phyloP scores from a whole-genome alignment of 1,140 invertebrate genomes.

The Macrostomum lignano region DNA sequence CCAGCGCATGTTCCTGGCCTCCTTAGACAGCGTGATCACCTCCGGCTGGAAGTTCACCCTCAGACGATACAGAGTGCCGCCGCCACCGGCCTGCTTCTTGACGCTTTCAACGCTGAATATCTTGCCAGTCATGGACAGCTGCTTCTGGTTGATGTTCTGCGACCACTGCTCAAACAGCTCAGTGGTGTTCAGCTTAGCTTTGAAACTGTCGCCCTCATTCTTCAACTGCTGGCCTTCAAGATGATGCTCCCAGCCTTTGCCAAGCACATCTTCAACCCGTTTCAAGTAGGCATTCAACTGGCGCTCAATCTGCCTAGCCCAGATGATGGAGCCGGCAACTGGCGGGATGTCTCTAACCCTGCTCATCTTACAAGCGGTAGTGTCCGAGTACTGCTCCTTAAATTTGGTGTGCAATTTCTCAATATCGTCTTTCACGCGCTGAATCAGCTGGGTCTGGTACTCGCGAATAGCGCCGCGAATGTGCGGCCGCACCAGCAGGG shows the following conservation, averaged over 20 bases:
- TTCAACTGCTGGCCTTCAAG: conserved; percentile 94
- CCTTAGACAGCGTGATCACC: conserved; percentile 87
- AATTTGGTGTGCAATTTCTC: conserved; percentile 88
- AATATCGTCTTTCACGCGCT: conserved; percentile 93
- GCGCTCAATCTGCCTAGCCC: conserved; percentile 89
- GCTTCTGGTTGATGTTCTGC: conserved; percentile 52
- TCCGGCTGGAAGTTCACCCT: conserved; percentile 91
- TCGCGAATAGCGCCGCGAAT: conserved; percentile 89
- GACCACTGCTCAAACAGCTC: conserved; percentile 42
- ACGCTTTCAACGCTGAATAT: conserved; percentile 78
- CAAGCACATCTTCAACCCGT: conserved; percentile 80
- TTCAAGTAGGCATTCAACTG: conserved; percentile 84
- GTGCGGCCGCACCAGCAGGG: conserved; percentile 82
- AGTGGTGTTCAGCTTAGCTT: conserved; percentile 68
- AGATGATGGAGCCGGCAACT: conserved; percentile 83
- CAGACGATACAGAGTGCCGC: conserved; percentile 42
- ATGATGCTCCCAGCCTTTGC: conserved; percentile 93
- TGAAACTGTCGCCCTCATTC: conserved; percentile 82
- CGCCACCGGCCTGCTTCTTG: conserved; percentile 37
- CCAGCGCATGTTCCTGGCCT: conserved; percentile 50
- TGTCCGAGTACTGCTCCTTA: conserved; percentile 63
- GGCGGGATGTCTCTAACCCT: conserved; percentile 69
- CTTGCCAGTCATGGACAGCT: conserved; percentile 61
- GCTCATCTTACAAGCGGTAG: conserved; percentile 53
- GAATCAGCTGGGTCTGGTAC: conserved; percentile 94